Conservation (phyloP, 2,888 invertebrate species). For the Quadroppia sp. region DNA sequence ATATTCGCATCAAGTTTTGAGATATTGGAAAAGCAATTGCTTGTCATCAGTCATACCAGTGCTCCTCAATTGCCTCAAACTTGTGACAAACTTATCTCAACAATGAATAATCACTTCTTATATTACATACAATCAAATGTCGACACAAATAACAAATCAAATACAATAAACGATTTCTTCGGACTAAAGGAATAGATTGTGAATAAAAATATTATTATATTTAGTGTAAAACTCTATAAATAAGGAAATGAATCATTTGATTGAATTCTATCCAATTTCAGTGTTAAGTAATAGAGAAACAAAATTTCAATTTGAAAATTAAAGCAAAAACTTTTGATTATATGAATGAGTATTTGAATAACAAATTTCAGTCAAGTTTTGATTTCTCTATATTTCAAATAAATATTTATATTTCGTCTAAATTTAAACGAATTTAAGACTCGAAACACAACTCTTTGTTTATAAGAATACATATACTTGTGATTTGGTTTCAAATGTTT, state of each 20-base stretch:
- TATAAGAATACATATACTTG: not conserved
- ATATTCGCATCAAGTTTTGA: not conserved
- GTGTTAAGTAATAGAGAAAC: slow-evolving; percentile 5
- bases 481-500: no score
- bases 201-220: not conserved
- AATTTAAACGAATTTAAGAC: not conserved
- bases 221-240: slow-evolving; percentile 1
- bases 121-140: not conserved
- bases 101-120: slow-evolving; percentile 24
- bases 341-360: not conserved
- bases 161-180: slow-evolving; percentile 1
- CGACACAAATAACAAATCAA: not conserved
- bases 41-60: slow-evolving; percentile 26
- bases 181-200: no score
- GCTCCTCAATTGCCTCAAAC: slow-evolving; percentile 18
- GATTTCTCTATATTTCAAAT: not conserved
- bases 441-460: not conserved
- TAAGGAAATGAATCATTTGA: slow-evolving; percentile 20
- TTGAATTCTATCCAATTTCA: slow-evolving; percentile 20
- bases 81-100: slow-evolving; percentile 21
- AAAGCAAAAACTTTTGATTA: not conserved
- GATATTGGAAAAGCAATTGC: slow-evolving; percentile 22
- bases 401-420: not conserved
- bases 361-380: not conserved
- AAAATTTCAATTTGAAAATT: not conserved